Evolutionary conservation across 1,140 invertebrate species (phyloP).

Genomic region (Hermetia illucens): DNA sequence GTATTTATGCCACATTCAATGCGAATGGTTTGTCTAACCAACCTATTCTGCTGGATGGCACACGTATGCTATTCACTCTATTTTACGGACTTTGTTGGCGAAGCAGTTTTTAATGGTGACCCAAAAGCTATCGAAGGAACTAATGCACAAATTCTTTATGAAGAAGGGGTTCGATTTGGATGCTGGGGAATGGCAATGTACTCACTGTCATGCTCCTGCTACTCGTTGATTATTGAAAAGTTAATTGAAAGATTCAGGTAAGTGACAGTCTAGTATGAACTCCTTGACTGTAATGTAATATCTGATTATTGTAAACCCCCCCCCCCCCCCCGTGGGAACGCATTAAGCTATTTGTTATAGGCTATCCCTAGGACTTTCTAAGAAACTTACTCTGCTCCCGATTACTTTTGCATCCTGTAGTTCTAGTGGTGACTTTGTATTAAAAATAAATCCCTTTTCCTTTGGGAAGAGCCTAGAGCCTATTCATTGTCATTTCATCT

Average conservation of each 20-base stretch:
- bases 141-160: slow-evolving; percentile 49
- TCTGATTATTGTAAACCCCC: too few relatives aligned
- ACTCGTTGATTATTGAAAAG: slow-evolving; percentile 79
- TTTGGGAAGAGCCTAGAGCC: too few relatives aligned
- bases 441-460: too few relatives aligned
- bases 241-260: slow-evolving; percentile 75
- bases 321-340: too few relatives aligned
- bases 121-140: slow-evolving; percentile 62
- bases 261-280: too few relatives aligned
- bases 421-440: too few relatives aligned
- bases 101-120: slow-evolving; percentile 86
- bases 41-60: slow-evolving; percentile 96
- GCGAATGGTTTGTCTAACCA: slow-evolving; percentile 77
- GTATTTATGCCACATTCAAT: slow-evolving; percentile 78
- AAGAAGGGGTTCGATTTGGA: slow-evolving; percentile 84
- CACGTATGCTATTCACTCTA: slow-evolving; percentile 93
- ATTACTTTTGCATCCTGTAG: too few relatives aligned
- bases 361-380: too few relatives aligned
- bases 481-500: too few relatives aligned
- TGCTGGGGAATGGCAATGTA: slow-evolving; percentile 96
- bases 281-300: too few relatives aligned
- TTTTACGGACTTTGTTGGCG: slow-evolving; percentile 94
- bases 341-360: too few relatives aligned
- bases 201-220: slow-evolving; percentile 84
- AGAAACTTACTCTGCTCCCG: too few relatives aligned